phyloP scores from a whole-genome alignment of 2,888 invertebrate genomes.

The Buathra laborator region DNA sequence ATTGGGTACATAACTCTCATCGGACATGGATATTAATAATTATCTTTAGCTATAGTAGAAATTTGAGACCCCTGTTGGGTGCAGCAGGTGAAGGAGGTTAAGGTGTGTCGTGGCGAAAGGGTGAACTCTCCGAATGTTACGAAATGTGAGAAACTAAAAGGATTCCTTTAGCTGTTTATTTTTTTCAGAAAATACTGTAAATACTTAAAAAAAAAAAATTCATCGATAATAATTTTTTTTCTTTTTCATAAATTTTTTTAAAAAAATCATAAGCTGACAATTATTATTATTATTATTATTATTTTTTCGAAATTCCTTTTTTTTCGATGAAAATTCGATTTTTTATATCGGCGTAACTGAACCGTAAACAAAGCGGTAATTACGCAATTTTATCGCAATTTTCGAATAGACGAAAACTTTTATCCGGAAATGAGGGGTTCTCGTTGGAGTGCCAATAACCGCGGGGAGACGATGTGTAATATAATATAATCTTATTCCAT shows the following conservation, averaged over 20 bases:
- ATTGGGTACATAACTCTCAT: neutral
- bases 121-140: neutral
- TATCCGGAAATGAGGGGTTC: neutral
- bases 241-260: too few relatives aligned
- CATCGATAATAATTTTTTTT: too few relatives aligned
- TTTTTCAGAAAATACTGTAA: too few relatives aligned
- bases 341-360: neutral
- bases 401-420: neutral
- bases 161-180: too few relatives aligned
- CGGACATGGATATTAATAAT: neutral
- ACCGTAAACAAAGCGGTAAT: neutral
- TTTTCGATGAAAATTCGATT: neutral
- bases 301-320: too few relatives aligned
- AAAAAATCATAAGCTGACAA: too few relatives aligned
- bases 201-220: too few relatives aligned
- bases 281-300: too few relatives aligned
- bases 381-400: neutral
- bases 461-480: neutral
- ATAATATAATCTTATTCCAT: slow-evolving; percentile 82
- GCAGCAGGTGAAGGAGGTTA: neutral
- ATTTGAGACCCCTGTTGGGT: neutral
- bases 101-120: neutral
- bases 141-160: neutral
- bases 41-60: neutral
- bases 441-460: neutral